These are phyloP conservation scores for Prunella fulvescens DNA, from an alignment of 2,113 vertebrate species.

Conservation along the genomic window DNA sequence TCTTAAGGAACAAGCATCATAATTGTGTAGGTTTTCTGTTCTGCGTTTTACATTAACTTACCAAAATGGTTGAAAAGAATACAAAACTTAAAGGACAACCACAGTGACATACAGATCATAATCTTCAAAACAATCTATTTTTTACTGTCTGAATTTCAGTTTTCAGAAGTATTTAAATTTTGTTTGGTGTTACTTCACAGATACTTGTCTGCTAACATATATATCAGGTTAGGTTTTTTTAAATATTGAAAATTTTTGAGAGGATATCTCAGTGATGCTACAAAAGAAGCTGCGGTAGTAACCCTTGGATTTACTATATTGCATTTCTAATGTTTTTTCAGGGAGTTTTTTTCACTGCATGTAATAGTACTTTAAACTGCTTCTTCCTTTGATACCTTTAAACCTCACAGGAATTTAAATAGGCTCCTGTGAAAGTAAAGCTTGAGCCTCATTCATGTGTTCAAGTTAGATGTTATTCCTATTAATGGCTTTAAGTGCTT, in stretches of 20 bases:
- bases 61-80: not conserved
- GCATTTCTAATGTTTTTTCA: conserved; percentile 60
- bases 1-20: not conserved
- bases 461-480: conserved; percentile 69
- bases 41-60: not conserved
- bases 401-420: conserved; percentile 72
- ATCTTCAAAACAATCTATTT: not conserved
- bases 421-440: conserved; percentile 48
- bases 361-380: conserved; percentile 49
- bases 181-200: not conserved
- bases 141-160: not conserved
- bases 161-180: not conserved
- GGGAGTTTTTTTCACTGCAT: not conserved
- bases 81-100: not conserved
- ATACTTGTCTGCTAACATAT: not conserved
- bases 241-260: not conserved
- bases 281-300: not conserved
- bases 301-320: conserved; percentile 51
- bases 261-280: not conserved
- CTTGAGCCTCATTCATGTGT: conserved; percentile 68
- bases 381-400: conserved; percentile 58
- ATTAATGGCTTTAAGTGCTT: conserved; percentile 75
- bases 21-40: not conserved
- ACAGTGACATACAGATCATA: not conserved
- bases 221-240: not conserved